Conservation (phyloP, 1,140 invertebrate genomes). For the Bacillus rossius region DNA sequence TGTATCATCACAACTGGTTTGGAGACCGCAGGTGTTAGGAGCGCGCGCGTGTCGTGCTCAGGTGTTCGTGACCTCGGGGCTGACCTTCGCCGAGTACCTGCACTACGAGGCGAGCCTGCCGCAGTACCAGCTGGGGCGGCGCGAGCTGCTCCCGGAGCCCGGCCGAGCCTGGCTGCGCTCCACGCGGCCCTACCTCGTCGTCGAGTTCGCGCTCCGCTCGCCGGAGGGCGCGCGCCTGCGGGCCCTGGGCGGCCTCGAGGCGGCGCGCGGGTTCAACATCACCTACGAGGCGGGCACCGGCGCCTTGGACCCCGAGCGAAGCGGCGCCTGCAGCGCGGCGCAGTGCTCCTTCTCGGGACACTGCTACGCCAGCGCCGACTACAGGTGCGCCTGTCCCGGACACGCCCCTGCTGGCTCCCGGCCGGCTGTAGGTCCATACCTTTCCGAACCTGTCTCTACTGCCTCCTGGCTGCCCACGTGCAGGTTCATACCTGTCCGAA, state of each 20-base stretch:
- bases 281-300: conserved; percentile 68
- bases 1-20: too few relatives aligned
- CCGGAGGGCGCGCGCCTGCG: conserved; percentile 78
- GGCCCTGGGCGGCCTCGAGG: conserved; percentile 69
- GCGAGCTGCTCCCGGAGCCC: conserved; percentile 60
- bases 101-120: conserved; percentile 63
- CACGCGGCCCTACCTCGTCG: conserved; percentile 66
- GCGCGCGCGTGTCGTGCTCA: too few relatives aligned
- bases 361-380: conserved; percentile 66
- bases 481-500: too few relatives aligned
- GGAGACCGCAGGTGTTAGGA: too few relatives aligned
- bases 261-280: conserved; percentile 89
- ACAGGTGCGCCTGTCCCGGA: conserved; percentile 50
- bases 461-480: too few relatives aligned
- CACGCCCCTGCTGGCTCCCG: too few relatives aligned
- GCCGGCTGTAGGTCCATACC: too few relatives aligned
- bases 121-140: conserved; percentile 51
- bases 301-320: conserved; percentile 43
- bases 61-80: conserved; percentile 72
- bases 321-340: conserved; percentile 60
- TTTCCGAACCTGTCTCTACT: too few relatives aligned
- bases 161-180: conserved; percentile 58
- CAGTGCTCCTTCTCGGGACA: conserved; percentile 78
- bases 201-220: conserved; percentile 65
- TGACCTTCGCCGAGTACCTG: conserved; percentile 77